Conservation (phyloP, 2,113 vertebrate genomes). For the Butastur rufipennis region DNA sequence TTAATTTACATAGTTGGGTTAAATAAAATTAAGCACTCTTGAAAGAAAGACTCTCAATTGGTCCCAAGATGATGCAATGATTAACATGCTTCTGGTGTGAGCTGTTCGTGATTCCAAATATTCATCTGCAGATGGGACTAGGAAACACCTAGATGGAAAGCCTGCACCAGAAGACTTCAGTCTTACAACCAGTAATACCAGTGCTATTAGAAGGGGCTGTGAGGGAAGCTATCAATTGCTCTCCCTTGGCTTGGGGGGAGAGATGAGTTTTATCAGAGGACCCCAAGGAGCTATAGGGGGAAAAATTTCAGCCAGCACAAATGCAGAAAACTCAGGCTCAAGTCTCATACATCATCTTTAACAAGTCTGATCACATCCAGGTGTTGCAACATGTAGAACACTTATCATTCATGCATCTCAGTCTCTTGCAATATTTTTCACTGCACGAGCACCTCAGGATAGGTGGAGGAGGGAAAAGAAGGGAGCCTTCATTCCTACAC, state of each 20-base stretch:
- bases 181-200: background rate
- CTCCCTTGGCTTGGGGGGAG: background rate
- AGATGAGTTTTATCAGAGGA: background rate
- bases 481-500: constrained; percentile 7
- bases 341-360: background rate
- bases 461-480: constrained; percentile 40
- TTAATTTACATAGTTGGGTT: background rate
- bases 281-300: background rate
- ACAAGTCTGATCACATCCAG: background rate
- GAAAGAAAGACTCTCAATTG: background rate
- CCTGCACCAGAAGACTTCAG: background rate
- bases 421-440: background rate
- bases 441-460: background rate
- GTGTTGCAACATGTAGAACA: background rate
- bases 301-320: background rate
- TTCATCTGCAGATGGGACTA: background rate
- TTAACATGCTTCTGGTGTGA: background rate
- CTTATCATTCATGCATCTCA: background rate
- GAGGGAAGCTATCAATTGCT: background rate
- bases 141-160: background rate
- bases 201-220: background rate
- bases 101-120: background rate
- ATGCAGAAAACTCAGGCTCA: background rate
- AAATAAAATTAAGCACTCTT: background rate
- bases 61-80: background rate